Evolutionary conservation across 2,888 invertebrate genomes (phyloP), one percentile per base, ranked within the genome.

Genomic region (Coronaproctus castanopsis): DNA sequence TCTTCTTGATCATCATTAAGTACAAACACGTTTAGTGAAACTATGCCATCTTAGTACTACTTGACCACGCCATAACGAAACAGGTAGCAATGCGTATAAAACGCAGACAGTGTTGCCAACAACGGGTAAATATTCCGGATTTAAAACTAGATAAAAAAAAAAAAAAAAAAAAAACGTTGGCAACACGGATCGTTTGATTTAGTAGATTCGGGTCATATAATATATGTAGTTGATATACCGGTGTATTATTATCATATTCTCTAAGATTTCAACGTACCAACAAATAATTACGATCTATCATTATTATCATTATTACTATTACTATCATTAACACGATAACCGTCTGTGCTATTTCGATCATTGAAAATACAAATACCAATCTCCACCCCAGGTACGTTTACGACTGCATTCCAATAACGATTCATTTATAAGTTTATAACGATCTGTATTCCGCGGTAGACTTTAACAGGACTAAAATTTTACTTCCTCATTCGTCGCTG

Each of bases 231-330:
- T 14, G 36, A 5, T 36, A 8, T 36, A 36, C 36, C 36, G 36
- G 36, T 36, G 14, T 36, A 36, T 36, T 36, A 36, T 36, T 36
- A 36, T 36, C 14, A 36, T 36, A 8, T 36, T n/a, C n/a, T n/a
- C n/a, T n/a, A n/a, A n/a, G n/a, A n/a, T n/a, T n/a, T n/a, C n/a
- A n/a, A n/a, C n/a, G n/a, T n/a, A n/a, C 52, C 24, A 51, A 52
- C 36, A 54, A 36, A 20, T 24, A 36, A 52, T n/a, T n/a, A n/a
- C n/a, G n/a, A n/a, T n/a, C n/a, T n/a, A n/a, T 54, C 48, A 49
- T 49, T 24, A 36, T 57, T 24, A 53, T 36, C 52, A 23, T 53
- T 21, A n/a, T n/a, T 20, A 55, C 22, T 55, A 21, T 54, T 20
- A 14, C 21, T 36, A 24, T 14, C 36, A 36, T 14, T 14, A 14